Evolutionary conservation across 2,113 vertebrate genomes (phyloP).

Genomic region (Macrotis lagotis): DNA sequence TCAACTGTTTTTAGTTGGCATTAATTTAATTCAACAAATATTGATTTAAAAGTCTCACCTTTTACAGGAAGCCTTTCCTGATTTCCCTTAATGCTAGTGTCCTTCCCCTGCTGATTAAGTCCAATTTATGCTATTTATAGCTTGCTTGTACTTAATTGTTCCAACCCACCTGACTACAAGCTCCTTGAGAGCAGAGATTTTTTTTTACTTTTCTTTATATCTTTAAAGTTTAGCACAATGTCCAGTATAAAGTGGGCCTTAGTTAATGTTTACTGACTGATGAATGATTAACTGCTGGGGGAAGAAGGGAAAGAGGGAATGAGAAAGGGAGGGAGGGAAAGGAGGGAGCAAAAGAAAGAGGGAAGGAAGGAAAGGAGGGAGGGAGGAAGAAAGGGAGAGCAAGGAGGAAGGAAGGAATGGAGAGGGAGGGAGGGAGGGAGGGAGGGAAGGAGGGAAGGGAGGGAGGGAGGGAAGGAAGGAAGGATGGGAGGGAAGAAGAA

Average conservation of each 20-base stretch:
- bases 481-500: too few species aligned
- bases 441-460: too few species aligned
- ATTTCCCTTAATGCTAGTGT: neutral
- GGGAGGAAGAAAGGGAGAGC: too few species aligned
- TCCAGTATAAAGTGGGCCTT: neutral
- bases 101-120: neutral
- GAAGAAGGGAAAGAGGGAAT: too few species aligned
- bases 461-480: too few species aligned
- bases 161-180: neutral
- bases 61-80: neutral
- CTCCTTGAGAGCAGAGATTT: neutral
- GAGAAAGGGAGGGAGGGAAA: too few species aligned
- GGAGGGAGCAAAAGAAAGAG: too few species aligned
- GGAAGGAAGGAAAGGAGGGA: too few species aligned
- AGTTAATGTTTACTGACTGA: neutral
- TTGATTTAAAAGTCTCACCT: neutral
- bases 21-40: neutral
- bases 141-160: neutral
- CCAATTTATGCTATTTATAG: neutral
- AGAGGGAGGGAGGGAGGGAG: too few species aligned
- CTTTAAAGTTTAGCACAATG: neutral
- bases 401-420: too few species aligned
- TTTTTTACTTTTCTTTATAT: neutral
- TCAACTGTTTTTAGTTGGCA: neutral
- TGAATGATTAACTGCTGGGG: neutral